Base-by-base conservation (phyloP, 2,888 invertebrate genomes). In the Griposia aprilina region DNA sequence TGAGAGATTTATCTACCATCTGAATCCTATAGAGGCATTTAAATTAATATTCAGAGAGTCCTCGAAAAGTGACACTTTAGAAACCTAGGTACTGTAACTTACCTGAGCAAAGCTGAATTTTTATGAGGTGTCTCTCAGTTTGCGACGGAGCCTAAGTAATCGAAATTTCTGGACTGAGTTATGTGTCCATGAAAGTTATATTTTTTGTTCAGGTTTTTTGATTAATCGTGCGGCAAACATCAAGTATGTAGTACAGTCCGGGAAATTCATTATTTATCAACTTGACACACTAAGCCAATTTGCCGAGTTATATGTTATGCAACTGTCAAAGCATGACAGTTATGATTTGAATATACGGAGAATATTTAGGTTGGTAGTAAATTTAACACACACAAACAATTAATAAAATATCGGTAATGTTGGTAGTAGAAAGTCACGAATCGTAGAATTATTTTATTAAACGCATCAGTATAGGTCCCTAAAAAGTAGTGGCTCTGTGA, bases 21-120 rank as follows among this genome's bases (percentile, higher is more conserved):
- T 55, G 65, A 72, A 69, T 79, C 80, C 52, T 55, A 41, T 63
- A 60, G n/a, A 84, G 36, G 30, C 48, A 57, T 84, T 82, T 84
- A 84, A 70, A 63, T 84, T 55, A 72, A 68, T 79, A 59, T 59
- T 70, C 41, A 20, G 57, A 50, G n/a, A 41, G 59, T 55, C 45
- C 79, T 62, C 41, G 20, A 67, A 69, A 68, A 65, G 79, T 62
- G 65, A 65, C 68, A 80, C 36, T 79, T 79, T 73, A 30, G 20
- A 52, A 67, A 41, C 17, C 36, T 60, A 57, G 55, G 57, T 57
- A 71, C 52, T n/a, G 30, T 45, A 60, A 50, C n/a, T 26, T 65
- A 72, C n/a, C 69, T 55, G 26, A 26, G 36, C 13, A 11, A 45
- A 30, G 26, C 50, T 62, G 57, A 70, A 50, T 74, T 70, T 69